Evolutionary conservation across 1,140 invertebrate species (phyloP).

Genomic region (Danaus melanippus): DNA sequence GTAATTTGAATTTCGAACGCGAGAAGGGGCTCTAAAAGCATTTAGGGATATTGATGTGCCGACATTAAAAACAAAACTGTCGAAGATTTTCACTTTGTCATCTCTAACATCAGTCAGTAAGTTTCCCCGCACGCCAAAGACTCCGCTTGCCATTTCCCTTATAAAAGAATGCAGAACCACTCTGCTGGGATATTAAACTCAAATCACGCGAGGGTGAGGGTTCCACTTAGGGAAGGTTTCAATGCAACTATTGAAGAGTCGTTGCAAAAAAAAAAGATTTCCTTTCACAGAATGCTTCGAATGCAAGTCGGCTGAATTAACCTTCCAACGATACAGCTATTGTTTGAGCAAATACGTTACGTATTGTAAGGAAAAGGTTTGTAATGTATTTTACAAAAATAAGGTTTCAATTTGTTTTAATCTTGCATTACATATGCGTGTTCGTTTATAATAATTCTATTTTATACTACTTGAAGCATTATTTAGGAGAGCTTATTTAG

Average conservation of each 20-base stretch:
- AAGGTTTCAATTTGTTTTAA: too few species aligned
- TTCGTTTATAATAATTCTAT: too few species aligned
- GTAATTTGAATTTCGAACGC: too few species aligned
- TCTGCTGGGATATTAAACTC: conserved; percentile 65
- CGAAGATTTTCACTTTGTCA: conserved; percentile 34
- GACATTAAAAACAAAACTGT: conserved; percentile 25
- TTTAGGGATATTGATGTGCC: neutral
- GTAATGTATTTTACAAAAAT: too few species aligned
- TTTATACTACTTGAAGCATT: too few species aligned
- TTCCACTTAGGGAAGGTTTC: conserved; percentile 16
- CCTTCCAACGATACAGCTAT: conserved; percentile 10
- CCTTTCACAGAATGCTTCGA: conserved; percentile 21
- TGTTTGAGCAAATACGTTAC: conserved; percentile 10
- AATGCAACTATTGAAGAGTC: conserved; percentile 27
- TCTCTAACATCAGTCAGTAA: conserved; percentile 31
- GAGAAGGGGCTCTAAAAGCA: too few species aligned
- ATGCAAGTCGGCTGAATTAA: conserved; percentile 16
- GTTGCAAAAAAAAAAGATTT: conserved; percentile 26
- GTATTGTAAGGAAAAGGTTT: conserved; percentile 1
- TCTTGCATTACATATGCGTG: too few species aligned
- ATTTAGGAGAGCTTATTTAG: too few species aligned
- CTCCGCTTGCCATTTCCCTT: conserved; percentile 37
- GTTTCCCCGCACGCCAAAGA: conserved; percentile 23
- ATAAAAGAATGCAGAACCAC: conserved; percentile 50
- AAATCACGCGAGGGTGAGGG: conserved; percentile 51